Evolutionary conservation across 1,140 invertebrate genomes (phyloP).

Genomic region (Anadara kagoshimensis): DNA sequence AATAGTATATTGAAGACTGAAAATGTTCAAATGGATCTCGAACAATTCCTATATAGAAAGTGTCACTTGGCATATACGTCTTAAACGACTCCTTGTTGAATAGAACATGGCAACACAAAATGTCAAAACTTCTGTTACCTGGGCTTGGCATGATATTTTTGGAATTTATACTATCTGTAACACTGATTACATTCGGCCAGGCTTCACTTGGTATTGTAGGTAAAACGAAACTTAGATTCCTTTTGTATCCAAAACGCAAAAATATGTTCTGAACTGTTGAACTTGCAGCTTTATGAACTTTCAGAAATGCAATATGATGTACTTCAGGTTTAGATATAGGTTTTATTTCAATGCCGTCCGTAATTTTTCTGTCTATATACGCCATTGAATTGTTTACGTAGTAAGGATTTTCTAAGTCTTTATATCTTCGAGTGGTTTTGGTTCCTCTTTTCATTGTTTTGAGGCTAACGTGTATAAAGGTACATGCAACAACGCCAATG

Average conservation of each 20-base stretch:
- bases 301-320: slow-evolving; percentile 43
- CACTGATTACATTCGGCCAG: slow-evolving; percentile 39
- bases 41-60: slow-evolving; percentile 46
- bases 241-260: slow-evolving; percentile 74
- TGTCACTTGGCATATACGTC: slow-evolving; percentile 44
- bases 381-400: too few relatives aligned
- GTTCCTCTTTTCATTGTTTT: too few relatives aligned
- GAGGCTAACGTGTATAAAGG: too few relatives aligned
- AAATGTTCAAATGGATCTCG: slow-evolving; percentile 48
- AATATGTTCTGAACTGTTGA: slow-evolving; percentile 76
- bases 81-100: slow-evolving; percentile 37
- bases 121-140: slow-evolving; percentile 40
- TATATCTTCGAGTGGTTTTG: too few relatives aligned
- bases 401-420: too few relatives aligned
- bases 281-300: slow-evolving; percentile 75
- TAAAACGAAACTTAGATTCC: slow-evolving; percentile 74
- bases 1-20: slow-evolving; percentile 50
- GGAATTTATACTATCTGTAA: slow-evolving; percentile 15
- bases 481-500: too few relatives aligned
- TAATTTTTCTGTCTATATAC: too few relatives aligned
- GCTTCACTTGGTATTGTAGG: slow-evolving; percentile 46
- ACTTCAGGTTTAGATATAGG: too few relatives aligned
- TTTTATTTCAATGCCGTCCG: too few relatives aligned
- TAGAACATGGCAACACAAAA: slow-evolving; percentile 53
- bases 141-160: slow-evolving; percentile 29